Base-by-base conservation (phyloP, 2,797 vertebrate genomes). In the Sylvia borin region DNA sequence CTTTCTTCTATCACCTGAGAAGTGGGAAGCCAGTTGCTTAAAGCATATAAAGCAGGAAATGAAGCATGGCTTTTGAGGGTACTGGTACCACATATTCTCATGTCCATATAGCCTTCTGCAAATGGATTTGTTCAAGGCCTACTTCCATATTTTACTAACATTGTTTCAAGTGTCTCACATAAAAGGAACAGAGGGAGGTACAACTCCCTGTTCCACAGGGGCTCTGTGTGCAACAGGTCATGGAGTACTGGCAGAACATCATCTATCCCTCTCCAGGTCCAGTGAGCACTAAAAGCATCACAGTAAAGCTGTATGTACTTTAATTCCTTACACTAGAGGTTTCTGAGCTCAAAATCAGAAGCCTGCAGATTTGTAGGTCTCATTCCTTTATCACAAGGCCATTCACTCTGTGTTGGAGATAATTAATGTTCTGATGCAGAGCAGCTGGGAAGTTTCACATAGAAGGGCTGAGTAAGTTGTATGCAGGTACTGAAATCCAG, bases 381-480 rank as follows among this genome's bases (percentile, higher is more conserved):
- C 25, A 20, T 76, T 68, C 31, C 36, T 54, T 25, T 27, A 58
- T 42, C 18, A 64, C 29, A 88, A 86, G 86, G 43, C 14, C 51
- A 80, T 86, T 93, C 75, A 79, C 43, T 61, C 53, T 67, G 50
- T 74, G 62, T 42, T 72, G 68, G 47, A 93, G 91, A 93, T 32
- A 85, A 85, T 32, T 22, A 38, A 48, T 61, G 57, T 79, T 17
- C 55, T 73, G 60, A 87, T 40, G 34, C 48, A 88, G 94, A 91
- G 64, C 50, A 67, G 67, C 74, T 85, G 62, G 38, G 61, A 90
- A 95, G 82, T 31, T 86, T 88, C 64, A 74, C 62, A 91, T 17
- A 54, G 79, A 96, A 96, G 60, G 68, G 85, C 72, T 94, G 91
- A 96, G 70, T 55, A 92, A 96, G 61, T 62, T 74, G 48, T 31